Evolutionary conservation across 2,113 vertebrate species (phyloP).

Genomic region (Morone chrysops): DNA sequence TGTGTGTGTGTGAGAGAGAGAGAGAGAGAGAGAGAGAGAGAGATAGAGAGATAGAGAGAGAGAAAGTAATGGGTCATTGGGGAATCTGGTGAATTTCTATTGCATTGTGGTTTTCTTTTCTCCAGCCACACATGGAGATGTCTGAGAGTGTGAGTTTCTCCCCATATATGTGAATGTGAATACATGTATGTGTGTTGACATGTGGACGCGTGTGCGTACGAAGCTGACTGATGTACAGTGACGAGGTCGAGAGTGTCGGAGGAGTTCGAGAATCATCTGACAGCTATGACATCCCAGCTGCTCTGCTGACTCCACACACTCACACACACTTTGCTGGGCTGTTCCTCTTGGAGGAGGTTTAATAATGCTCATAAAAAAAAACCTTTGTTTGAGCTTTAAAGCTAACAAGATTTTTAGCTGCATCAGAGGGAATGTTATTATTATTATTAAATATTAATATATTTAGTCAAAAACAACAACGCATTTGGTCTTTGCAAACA

Average conservation of each 20-base stretch:
- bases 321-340: neutral
- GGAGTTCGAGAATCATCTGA: conserved; percentile 23
- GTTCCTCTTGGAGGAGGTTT: neutral
- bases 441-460: too few species aligned
- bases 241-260: conserved; percentile 19
- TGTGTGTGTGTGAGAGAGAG: neutral
- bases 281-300: neutral
- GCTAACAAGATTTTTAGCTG: too few species aligned
- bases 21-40: neutral
- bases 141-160: neutral
- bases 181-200: conserved; percentile 26
- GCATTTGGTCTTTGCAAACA: too few species aligned
- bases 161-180: neutral
- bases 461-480: too few species aligned
- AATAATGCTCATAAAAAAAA: too few species aligned
- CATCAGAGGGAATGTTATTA: neutral
- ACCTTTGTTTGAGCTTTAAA: too few species aligned
- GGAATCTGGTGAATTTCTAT: neutral
- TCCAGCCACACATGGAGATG: neutral
- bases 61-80: neutral
- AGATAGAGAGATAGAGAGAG: neutral
- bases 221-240: conserved; percentile 38
- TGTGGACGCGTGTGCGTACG: conserved; percentile 7
- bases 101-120: neutral
- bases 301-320: conserved; percentile 25